A percentile compares a stretch with the other conserved stretches of the same genome.
Conservation (phyloP, 2,113 vertebrate species). For the Pituophis catenifer region DNA sequence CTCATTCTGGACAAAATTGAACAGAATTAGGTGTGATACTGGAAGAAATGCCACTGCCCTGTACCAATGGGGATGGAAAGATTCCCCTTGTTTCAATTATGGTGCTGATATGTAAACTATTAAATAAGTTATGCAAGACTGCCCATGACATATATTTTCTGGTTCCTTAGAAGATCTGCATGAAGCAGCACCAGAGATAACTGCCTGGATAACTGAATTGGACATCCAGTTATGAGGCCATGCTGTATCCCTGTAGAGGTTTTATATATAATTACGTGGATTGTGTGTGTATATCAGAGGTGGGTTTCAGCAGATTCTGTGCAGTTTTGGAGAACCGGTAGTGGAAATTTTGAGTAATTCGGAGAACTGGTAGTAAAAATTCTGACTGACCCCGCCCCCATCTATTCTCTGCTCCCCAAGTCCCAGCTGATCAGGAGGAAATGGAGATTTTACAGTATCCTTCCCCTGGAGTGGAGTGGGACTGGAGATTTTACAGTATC, state of each 20-base stretch:
- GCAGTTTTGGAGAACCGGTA: no score
- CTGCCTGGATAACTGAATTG: not conserved
- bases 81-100: not conserved
- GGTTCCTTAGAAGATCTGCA: not conserved
- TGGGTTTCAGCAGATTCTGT: no score
- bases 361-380: no score
- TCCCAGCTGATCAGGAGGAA: no score
- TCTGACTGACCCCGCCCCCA: no score
- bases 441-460: no score
- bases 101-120: not conserved
- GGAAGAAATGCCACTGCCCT: not conserved
- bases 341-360: no score
- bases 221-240: not conserved
- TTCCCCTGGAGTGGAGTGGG: no score
- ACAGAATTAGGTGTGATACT: not conserved
- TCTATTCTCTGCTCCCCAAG: no score
- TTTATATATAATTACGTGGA: not conserved
- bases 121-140: not conserved
- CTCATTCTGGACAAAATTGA: not conserved
- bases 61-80: not conserved
- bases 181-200: not conserved
- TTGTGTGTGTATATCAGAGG: not conserved
- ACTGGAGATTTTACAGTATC: no score
- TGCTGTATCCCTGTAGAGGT: not conserved
- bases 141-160: accelerated